A percentile compares a stretch with the other conserved stretches of the same genome.
Conservation (phyloP, 2,113 vertebrate species). For the Mus pahari region DNA sequence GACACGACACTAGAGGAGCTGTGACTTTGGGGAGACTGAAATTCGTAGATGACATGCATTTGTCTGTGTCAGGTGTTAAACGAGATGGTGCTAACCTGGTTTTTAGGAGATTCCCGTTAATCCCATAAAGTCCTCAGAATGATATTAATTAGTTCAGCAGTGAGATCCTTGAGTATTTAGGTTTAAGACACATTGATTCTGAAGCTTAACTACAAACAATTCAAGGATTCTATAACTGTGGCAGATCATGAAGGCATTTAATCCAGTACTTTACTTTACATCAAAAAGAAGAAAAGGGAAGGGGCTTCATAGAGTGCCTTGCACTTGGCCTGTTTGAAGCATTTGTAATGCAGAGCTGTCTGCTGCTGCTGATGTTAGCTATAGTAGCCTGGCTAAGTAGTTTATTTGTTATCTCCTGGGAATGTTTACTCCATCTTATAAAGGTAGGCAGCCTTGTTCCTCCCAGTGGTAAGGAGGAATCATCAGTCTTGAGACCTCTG, state of each 20-base stretch:
- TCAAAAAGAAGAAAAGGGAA: not conserved
- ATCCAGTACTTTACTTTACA: not conserved
- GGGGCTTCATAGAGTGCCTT: not conserved
- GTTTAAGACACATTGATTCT: not conserved
- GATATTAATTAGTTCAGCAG: not conserved
- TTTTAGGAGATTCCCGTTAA: not conserved
- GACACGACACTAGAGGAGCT: not conserved
- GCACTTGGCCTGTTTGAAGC: not conserved
- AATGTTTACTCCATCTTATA: not conserved
- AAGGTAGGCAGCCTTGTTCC: not conserved
- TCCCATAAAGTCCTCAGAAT: not conserved
- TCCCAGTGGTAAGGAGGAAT: not conserved
- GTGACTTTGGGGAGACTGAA: not conserved
- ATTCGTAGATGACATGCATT: rapidly evolving
- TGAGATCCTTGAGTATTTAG: not conserved
- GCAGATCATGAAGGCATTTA: not conserved
- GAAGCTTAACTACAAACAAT: not conserved
- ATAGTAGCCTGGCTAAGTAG: not conserved
- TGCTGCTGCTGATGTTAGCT: too few species aligned
- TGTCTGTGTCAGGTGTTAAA: not conserved
- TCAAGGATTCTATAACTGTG: not conserved
- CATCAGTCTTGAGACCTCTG: not conserved
- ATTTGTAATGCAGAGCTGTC: not conserved
- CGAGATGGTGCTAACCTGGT: not conserved
- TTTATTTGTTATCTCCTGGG: not conserved